A percentile compares a stretch with the other conserved stretches of the same genome.
Evolutionary conservation across 2,113 vertebrate genomes (phyloP).

Genomic region (Abramis brama): DNA sequence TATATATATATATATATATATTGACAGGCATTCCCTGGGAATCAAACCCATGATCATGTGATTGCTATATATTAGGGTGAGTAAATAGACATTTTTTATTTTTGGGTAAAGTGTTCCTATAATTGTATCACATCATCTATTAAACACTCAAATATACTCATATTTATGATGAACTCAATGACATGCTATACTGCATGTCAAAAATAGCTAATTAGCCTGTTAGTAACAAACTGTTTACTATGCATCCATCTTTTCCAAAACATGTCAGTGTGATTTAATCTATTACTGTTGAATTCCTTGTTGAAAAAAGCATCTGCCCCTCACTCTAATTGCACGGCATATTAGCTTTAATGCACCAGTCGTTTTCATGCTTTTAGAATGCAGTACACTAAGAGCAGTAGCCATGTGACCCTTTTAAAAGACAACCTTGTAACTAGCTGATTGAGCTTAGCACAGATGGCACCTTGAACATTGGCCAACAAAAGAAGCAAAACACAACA

Average conservation of each 20-base stretch:
- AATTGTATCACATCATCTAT: not conserved
- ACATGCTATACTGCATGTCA: not conserved
- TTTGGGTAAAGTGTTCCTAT: not conserved
- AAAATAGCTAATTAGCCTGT: not conserved
- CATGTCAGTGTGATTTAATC: not conserved
- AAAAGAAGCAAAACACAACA: conserved; percentile 34
- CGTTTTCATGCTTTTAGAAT: conserved; percentile 34
- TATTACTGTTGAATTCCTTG: conserved; percentile 28
- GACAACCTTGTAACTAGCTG: conserved; percentile 41
- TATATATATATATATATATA: no score
- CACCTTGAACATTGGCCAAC: not conserved
- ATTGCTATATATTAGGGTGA: not conserved
- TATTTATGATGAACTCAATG: not conserved
- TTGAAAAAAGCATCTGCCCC: conserved; percentile 21
- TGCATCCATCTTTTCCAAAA: conserved; percentile 7
- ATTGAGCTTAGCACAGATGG: conserved; percentile 41
- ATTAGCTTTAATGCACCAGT: conserved; percentile 34
- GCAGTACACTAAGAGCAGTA: conserved; percentile 16
- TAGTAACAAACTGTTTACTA: not conserved
- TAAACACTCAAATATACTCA: not conserved
- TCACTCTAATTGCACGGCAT: conserved; percentile 2
- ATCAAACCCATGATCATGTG: not conserved
- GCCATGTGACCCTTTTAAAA: conserved; percentile 43
- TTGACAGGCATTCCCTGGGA: not conserved
- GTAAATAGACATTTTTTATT: not conserved